phyloP scores from a whole-genome alignment of 2,888 invertebrate genomes.

The Incurvaria masculella region DNA sequence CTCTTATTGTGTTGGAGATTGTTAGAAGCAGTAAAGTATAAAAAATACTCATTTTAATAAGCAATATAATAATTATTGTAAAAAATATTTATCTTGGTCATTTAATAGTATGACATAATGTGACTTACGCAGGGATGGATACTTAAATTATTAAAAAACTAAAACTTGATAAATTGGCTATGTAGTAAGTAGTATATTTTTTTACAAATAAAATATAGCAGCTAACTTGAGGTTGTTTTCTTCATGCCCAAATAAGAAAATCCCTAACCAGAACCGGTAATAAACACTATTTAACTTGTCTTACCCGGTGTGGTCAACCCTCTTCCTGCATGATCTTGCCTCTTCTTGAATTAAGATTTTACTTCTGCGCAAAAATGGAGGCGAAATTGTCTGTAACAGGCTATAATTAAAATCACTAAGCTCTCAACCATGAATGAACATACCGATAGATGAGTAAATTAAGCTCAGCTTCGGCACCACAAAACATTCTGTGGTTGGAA shows the following conservation, averaged over 20 bases:
- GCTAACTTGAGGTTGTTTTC: conserved; percentile 26
- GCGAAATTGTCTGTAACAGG: no score
- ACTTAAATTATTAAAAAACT: conserved; percentile 59
- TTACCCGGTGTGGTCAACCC: no score
- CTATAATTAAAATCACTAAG: no score
- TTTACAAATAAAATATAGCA: conserved; percentile 67
- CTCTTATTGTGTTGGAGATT: not conserved
- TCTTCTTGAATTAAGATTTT: no score
- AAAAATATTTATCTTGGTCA: conserved; percentile 34
- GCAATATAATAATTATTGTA: conserved; percentile 33
- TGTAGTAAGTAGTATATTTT: conserved; percentile 68
- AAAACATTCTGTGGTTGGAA: no score
- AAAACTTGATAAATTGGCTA: conserved; percentile 61
- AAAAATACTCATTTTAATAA: conserved; percentile 49
- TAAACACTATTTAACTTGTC: no score
- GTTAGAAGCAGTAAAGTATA: not conserved
- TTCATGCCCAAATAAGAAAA: conserved; percentile 3
- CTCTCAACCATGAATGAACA: no score
- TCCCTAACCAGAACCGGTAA: no score
- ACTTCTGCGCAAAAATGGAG: no score
- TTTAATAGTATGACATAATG: conserved; percentile 33
- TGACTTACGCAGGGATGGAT: conserved; percentile 60
- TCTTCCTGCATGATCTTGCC: no score
- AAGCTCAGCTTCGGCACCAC: no score
- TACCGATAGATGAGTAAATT: no score